Conservation (phyloP, 2,888 invertebrate species). For the Phyllotreta cruciferae region DNA sequence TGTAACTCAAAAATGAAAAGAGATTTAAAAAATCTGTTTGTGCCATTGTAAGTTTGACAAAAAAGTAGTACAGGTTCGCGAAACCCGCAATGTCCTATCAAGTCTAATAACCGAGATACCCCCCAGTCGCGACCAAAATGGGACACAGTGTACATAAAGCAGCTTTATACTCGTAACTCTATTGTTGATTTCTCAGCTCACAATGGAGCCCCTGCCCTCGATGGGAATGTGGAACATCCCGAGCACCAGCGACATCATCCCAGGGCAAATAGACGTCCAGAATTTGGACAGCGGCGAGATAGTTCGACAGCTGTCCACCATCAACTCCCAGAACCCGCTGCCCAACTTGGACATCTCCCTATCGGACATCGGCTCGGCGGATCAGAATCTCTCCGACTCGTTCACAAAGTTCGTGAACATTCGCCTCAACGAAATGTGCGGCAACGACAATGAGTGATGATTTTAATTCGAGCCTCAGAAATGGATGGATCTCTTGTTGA, state of each 20-base stretch:
- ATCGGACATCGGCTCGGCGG: constrained; percentile 54
- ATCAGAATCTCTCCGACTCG: constrained; percentile 64
- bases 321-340: constrained; percentile 35
- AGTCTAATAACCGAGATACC: no score
- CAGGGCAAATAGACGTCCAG: constrained; percentile 44
- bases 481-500: no score
- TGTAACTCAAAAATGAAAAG: no score
- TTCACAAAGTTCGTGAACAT: constrained; percentile 63
- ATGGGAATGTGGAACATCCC: constrained; percentile 26
- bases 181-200: constrained; percentile 2
- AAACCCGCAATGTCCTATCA: no score
- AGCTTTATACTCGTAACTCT: no score
- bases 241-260: constrained; percentile 20
- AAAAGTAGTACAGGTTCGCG: no score
- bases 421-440: constrained; percentile 48
- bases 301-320: constrained; percentile 34
- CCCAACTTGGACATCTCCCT: constrained; percentile 57
- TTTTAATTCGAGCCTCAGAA: no score
- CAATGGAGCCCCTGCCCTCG: constrained; percentile 17
- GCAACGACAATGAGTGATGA: constrained; percentile 1
- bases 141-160: no score
- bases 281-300: constrained; percentile 63
- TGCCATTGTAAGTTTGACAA: no score
- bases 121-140: no score
- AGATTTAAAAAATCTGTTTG: no score